Conservation (phyloP, 2,797 vertebrate genomes). For the Leontocebus nigricollis region DNA sequence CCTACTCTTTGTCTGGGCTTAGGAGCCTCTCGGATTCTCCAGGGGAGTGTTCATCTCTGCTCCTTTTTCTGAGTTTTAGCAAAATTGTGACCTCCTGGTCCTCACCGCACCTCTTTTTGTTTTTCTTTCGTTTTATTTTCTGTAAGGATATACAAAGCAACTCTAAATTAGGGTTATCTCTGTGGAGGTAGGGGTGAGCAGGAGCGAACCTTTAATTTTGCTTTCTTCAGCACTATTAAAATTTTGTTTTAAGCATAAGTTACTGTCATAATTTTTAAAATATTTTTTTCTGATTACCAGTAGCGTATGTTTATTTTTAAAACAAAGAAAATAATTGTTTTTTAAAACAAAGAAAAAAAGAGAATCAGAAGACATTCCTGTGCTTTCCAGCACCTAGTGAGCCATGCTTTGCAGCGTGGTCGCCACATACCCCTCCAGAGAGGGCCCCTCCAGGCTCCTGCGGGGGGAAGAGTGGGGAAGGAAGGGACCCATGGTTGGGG, state of each 20-base stretch:
- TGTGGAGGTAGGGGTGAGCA: neutral
- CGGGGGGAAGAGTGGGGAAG: accelerated
- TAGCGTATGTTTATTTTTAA: neutral
- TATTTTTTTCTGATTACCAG: neutral
- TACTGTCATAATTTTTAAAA: neutral
- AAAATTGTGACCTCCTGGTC: neutral
- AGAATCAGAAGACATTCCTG: neutral
- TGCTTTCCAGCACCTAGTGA: neutral
- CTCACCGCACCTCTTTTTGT: neutral
- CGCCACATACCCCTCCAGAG: accelerated
- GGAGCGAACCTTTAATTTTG: neutral
- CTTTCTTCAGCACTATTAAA: neutral
- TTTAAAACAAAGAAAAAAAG: neutral
- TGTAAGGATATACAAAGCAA: neutral
- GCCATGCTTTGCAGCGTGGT: accelerated
- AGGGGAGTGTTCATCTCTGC: neutral
- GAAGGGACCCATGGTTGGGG: no score
- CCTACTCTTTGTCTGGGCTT: neutral
- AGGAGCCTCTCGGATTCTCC: neutral
- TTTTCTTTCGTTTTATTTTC: neutral
- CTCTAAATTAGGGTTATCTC: neutral
- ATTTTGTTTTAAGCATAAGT: neutral
- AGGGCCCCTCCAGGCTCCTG: neutral
- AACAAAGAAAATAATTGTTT: neutral
- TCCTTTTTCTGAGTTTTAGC: conserved; percentile 37